Evolutionary conservation across 2,113 vertebrate genomes (phyloP), one percentile per base, ranked within the genome.

Genomic region (Protobothrops flavoviridis): DNA sequence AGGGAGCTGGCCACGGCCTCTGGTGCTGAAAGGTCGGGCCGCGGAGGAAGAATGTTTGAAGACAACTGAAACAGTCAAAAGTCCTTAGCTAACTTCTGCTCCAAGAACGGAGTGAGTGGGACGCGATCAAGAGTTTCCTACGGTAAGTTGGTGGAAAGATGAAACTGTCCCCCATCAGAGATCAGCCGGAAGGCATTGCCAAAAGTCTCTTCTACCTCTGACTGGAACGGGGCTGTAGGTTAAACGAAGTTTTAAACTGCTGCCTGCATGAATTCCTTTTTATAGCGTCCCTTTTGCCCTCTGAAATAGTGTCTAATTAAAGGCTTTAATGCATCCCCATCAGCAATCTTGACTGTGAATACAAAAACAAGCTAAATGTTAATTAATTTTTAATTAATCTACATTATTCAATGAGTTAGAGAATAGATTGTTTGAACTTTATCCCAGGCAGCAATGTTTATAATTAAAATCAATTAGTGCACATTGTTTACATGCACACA

Each of bases 1-100:
- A 86, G 43, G 92, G 92, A 93, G 88, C 88, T 93, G 56, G 2
- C 89, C 92, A 85, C 88, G 8, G 21, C 12, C 81, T 9, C 12
- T 90, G 64, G 92, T 93, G 89, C 88, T 93, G 92, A 93, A 93
- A 86, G 23, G 39, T 52, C 55, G 55, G 12, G 45, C 64, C 29
- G 6, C 29, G 1, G 11, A 2, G 74, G n/a, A 39, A 90, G 45
- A 20, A 93, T 93, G 92, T 86, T 90, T 13, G 74, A 53, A 52
- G 45, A n/a, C 45, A 7, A 64, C 55, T 93, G 56, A 93, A 85
- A 33, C 4, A 13, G 1, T 29, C 23, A 2, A 20, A 24, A 10
- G 4, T 90, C 88, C 39, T 52, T 33, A 17, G 29, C 13, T 59
- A 43, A 13, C 29, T 39, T 61, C 21, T 52, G 3, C 50, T 52